Evolutionary conservation across 2,797 vertebrate species (phyloP).

Genomic region (Leptoclinus maculatus): DNA sequence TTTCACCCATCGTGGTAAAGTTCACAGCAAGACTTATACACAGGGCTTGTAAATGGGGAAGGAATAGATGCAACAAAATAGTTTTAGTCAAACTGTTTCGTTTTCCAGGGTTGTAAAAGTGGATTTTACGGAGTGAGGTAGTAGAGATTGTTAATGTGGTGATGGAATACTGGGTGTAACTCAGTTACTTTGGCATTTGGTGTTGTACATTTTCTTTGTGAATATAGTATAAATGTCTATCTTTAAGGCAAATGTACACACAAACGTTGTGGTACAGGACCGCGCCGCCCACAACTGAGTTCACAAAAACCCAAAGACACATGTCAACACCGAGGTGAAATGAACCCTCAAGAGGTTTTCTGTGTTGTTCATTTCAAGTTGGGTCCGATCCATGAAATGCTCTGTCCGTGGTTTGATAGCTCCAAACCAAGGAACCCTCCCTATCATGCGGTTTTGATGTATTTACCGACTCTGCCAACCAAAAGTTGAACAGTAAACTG

Average conservation of each 20-base stretch:
- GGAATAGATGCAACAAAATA: slow-evolving; percentile 69
- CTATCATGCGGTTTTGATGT: slow-evolving; percentile 46
- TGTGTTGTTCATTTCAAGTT: slow-evolving; percentile 47
- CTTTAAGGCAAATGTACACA: not conserved
- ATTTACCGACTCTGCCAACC: slow-evolving; percentile 3
- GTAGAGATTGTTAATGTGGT: slow-evolving; percentile 35
- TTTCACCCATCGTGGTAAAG: slow-evolving; percentile 52
- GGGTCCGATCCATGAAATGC: slow-evolving; percentile 42
- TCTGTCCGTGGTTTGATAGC: slow-evolving; percentile 38
- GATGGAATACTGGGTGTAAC: slow-evolving; percentile 32
- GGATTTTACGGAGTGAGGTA: slow-evolving; percentile 61
- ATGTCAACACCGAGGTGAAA: slow-evolving; percentile 24
- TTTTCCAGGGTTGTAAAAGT: slow-evolving; percentile 69
- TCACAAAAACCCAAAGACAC: slow-evolving; percentile 12
- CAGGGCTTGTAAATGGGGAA: slow-evolving; percentile 57
- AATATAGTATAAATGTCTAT: not conserved
- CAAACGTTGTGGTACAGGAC: slow-evolving; percentile 2
- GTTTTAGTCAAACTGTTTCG: slow-evolving; percentile 50
- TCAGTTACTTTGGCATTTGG: not conserved
- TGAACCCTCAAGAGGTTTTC: slow-evolving; percentile 5
- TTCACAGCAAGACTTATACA: slow-evolving; percentile 56
- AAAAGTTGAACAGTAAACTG: slow-evolving; percentile 52
- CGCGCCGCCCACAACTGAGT: not conserved
- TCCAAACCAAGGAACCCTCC: slow-evolving; percentile 47
- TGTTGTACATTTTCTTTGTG: not conserved